Conservation (phyloP, 2,888 invertebrate genomes). For the Kryphioiulus occultus region DNA sequence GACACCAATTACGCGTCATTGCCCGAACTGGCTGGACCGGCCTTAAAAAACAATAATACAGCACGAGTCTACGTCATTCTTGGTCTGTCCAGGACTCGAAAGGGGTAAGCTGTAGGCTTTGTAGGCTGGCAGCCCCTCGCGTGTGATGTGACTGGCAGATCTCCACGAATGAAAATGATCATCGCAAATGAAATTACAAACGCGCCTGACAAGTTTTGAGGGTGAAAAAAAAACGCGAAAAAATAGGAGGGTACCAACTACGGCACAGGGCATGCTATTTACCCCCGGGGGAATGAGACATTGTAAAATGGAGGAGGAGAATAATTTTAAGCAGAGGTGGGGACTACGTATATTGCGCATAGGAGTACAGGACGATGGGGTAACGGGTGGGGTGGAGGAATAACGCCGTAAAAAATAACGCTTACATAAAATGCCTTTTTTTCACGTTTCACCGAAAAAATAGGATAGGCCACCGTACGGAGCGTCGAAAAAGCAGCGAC, state of each 20-base stretch:
- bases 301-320: conserved; percentile 36
- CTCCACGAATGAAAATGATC: conserved; percentile 42
- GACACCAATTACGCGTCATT: conserved; percentile 20
- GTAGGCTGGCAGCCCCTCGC: background rate
- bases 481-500: background rate
- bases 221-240: background rate
- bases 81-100: background rate
- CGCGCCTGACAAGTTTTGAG: conserved; percentile 44
- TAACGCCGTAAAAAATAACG: background rate
- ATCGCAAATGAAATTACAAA: conserved; percentile 41
- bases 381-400: background rate
- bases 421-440: background rate
- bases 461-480: background rate
- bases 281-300: conserved; percentile 16
- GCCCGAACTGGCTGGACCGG: background rate
- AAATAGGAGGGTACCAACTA: conserved; percentile 7
- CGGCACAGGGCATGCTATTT: conserved; percentile 13
- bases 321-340: background rate
- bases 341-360: background rate
- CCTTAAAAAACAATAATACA: background rate
- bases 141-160: conserved; percentile 37
- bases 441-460: background rate
- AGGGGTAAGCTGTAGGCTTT: conserved; percentile 1
- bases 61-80: background rate
- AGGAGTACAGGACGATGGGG: background rate